Evolutionary conservation across 1,140 invertebrate species (phyloP).

Genomic region (Brachionus calyciflorus): DNA sequence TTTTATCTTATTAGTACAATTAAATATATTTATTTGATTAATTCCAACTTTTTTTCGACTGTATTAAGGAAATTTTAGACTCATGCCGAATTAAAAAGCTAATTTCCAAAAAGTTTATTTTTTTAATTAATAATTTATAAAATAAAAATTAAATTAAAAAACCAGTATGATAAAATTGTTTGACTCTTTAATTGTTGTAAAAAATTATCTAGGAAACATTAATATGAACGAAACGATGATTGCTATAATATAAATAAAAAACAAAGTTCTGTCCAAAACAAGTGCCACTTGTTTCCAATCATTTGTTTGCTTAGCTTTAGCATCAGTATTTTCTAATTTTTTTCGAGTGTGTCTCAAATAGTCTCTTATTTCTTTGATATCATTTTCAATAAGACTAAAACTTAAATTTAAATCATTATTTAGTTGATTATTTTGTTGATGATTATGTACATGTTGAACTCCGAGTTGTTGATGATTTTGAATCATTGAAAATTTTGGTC

Average conservation of each 20-base stretch:
- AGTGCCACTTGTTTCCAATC: constrained; percentile 57
- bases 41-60: too few relatives aligned
- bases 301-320: constrained; percentile 51
- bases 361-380: constrained; percentile 46
- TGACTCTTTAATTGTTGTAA: too few relatives aligned
- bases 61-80: too few relatives aligned
- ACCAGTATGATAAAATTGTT: too few relatives aligned
- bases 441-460: neutral
- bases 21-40: too few relatives aligned
- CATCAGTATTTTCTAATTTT: constrained; percentile 36
- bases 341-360: constrained; percentile 43
- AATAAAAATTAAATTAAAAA: too few relatives aligned
- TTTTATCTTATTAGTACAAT: too few relatives aligned
- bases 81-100: too few relatives aligned
- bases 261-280: constrained; percentile 58
- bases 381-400: constrained; percentile 44
- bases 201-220: constrained; percentile 53
- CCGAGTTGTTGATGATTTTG: neutral
- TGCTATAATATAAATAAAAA: constrained; percentile 55
- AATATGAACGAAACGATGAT: constrained; percentile 58
- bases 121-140: too few relatives aligned
- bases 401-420: constrained; percentile 17
- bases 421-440: constrained; percentile 11
- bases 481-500: neutral
- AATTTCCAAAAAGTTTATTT: too few relatives aligned